Conservation (phyloP, 2,888 invertebrate species). For the Tipula confusa region DNA sequence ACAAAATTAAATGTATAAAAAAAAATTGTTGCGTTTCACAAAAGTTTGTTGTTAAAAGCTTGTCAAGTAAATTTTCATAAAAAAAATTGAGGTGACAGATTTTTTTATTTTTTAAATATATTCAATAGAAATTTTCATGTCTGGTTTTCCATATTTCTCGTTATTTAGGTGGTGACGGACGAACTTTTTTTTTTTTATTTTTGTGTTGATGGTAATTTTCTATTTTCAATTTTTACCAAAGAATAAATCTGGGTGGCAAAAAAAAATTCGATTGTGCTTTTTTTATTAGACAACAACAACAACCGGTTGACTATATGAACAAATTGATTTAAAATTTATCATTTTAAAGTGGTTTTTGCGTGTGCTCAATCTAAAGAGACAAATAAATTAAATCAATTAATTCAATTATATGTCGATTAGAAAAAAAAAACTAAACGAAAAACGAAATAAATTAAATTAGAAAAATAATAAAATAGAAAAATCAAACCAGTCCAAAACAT, state of each 20-base stretch:
- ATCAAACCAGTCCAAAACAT: not conserved
- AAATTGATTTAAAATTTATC: not conserved
- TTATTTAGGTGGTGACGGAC: not conserved
- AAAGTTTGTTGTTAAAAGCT: not conserved
- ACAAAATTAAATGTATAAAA: not conserved
- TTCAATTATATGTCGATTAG: not conserved
- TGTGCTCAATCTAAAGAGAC: not conserved
- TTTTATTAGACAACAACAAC: too few species aligned
- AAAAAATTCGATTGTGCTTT: not conserved
- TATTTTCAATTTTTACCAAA: too few species aligned
- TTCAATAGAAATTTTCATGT: not conserved
- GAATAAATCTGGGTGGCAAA: not conserved
- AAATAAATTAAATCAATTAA: not conserved
- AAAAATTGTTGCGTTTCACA: not conserved
- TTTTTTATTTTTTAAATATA: not conserved
- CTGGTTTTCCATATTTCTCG: not conserved
- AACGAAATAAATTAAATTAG: not conserved
- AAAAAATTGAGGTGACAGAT: not conserved
- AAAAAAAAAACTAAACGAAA: not conserved
- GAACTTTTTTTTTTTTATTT: not conserved
- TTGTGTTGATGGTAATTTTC: not conserved
- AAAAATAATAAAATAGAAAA: not conserved
- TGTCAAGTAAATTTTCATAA: not conserved
- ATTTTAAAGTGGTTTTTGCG: not conserved
- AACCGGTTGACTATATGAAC: too few species aligned